Conservation (phyloP, 2,888 invertebrate species). For the Julus scandinavius region DNA sequence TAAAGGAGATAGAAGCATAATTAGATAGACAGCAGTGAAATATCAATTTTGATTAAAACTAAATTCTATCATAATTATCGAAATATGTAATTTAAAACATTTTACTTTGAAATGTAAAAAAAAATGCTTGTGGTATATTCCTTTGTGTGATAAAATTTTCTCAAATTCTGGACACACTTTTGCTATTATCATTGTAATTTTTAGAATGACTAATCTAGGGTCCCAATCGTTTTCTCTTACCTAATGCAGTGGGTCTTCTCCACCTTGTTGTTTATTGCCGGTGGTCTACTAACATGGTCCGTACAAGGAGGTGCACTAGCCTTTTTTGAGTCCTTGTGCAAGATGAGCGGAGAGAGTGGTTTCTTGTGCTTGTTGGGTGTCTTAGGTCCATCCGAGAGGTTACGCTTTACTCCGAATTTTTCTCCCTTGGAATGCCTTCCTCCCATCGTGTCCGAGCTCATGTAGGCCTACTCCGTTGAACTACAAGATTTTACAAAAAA, state of each 20-base stretch:
- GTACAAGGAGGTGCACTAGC: neutral
- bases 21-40: too few species aligned
- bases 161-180: too few species aligned
- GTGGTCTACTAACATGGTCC: neutral
- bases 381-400: neutral
- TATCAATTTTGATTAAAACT: too few species aligned
- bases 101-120: too few species aligned
- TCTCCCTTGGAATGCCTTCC: neutral
- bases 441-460: constrained; percentile 19
- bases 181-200: too few species aligned
- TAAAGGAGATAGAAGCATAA: too few species aligned
- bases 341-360: neutral
- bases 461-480: neutral
- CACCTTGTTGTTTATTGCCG: neutral
- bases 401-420: neutral
- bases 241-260: constrained; percentile 7
- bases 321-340: constrained; percentile 8
- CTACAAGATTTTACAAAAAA: neutral
- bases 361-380: neutral
- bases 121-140: too few species aligned
- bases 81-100: too few species aligned
- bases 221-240: too few species aligned
- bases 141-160: too few species aligned
- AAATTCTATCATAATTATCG: too few species aligned
- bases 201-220: too few species aligned